These are phyloP conservation scores for Platysternon megacephalum DNA, from an alignment of 2,113 vertebrate genomes.

Conservation along the genomic window DNA sequence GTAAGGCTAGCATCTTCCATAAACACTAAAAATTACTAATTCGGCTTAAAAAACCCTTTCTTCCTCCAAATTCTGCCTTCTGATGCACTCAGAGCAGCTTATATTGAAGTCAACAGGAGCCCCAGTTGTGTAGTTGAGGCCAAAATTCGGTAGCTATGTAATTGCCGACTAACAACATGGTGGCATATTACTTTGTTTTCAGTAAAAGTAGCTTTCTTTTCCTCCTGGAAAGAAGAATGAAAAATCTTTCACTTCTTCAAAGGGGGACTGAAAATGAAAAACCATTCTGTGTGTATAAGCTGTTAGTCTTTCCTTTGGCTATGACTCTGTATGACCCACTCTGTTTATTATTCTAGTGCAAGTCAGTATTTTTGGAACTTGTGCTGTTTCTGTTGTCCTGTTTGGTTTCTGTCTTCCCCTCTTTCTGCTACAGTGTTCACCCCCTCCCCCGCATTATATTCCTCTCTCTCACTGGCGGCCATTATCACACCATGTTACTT, in stretches of 20 bases:
- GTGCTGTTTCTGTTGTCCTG: neutral
- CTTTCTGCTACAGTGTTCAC: neutral
- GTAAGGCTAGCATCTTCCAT: neutral
- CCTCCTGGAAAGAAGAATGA: neutral
- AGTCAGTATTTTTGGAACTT: neutral
- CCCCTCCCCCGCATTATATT: neutral
- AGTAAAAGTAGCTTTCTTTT: neutral
- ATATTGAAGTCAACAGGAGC: neutral
- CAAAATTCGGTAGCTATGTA: slow-evolving; percentile 22
- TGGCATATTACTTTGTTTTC: neutral
- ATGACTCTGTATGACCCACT: neutral
- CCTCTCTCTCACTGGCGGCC: fast-evolving
- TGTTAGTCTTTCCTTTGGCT: neutral
- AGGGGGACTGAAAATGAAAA: neutral
- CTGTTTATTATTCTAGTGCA: neutral
- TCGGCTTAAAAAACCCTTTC: neutral
- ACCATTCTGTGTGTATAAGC: neutral
- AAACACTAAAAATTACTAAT: neutral
- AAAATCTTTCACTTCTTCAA: neutral
- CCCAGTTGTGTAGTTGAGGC: neutral
- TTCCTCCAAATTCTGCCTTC: neutral
- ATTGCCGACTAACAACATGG: neutral
- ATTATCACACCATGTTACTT: neutral
- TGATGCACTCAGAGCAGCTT: neutral
- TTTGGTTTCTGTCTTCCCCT: neutral